Evolutionary conservation across 2,888 invertebrate genomes (phyloP), one percentile per base, ranked within the genome.

Genomic region (Melanostoma scalare): DNA sequence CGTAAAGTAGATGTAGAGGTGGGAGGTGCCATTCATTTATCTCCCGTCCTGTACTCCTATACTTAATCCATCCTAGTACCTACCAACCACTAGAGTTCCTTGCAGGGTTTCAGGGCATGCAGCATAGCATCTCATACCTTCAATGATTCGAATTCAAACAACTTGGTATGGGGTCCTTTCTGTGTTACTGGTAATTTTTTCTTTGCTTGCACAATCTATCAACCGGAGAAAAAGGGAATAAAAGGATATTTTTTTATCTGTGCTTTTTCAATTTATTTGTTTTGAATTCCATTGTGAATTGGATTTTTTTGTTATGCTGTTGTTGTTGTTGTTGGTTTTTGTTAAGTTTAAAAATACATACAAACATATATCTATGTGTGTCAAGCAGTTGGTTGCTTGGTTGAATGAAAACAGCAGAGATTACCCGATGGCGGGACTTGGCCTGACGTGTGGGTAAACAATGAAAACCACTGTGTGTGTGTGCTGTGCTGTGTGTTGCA

Each of bases 261-360:
- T 61, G 48, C 20, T 73, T 40, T 75, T 79, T 75, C 84, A 84
- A 84, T 84, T 79, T 84, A 79, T 79, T 84, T 84, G 78, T 84
- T 84, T 84, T 78, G 78, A 74, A 78, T 78, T 71, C 69, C 78
- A 67, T 74, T 84, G 78, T 60, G 69, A 50, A 74, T 65, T 78
- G 58, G n/a, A 56, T 82, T 68, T 50, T 63, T 40, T 35, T 46
- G 44, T 20, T 60, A 36, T 52, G 8, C 46, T 46, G 33, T 73
- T 53, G 5, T 50, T 20, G 20, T 44, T 53, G n/a, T 31, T 56
- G 6, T 50, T 42, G 36, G 68, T 50, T 35, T 60, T 38, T 50
- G n/a, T 50, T 44, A 58, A 33, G 35, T 36, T 68, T 40, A 6
- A 53, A 55, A 55, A 4, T 58, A 30, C 36, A 36, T 8, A 8